Evolutionary conservation across 2,888 invertebrate species (phyloP), one percentile per base, ranked within the genome.

Genomic region (Campaea margaritaria): DNA sequence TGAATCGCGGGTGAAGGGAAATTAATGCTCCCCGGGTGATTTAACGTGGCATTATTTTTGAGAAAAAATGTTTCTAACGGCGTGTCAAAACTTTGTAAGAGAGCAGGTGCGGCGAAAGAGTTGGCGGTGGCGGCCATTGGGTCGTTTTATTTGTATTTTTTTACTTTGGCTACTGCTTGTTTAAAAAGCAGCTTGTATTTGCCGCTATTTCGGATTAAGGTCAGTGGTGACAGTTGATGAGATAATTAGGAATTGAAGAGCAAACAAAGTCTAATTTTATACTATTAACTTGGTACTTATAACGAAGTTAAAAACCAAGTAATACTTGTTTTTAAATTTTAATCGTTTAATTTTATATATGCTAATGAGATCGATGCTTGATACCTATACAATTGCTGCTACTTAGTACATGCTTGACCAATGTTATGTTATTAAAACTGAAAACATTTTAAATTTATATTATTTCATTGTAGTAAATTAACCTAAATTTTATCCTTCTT

Each of bases 41-140:
- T 52, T 86, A 91, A 85, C 70, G 75, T 75, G 82, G 82, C 84
- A 87, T 90, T 88, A 88, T 91, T 91, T 87, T 85, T 80, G 79
- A 65, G 69, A 75, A 87, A 87, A 85, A 85, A 83, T 78, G 73
- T 78, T 83, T 76, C 71, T 81, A 82, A 83, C 76, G 78, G 75
- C 72, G 81, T 83, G 83, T 87, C 88, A 87, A 87, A 87, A 88
- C 83, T 89, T 88, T 86, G 79, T 77, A 79, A 70, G 69, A 69
- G 76, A 78, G 83, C 89, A 91, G 90, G 88, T 89, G 91, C 77
- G 78, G 70, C 68, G 72, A 75, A 82, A 82, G 82, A 82, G 85
- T 86, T 83, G 63, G 69, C 64, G 67, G 64, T 34, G 21, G 21
- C 31, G n/a, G 9, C 69, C 67, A 69, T 69, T 46, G 48, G 64